These are phyloP conservation scores for Stigmatopora argus DNA, from an alignment of 2,113 vertebrate species.

Conservation along the genomic window DNA sequence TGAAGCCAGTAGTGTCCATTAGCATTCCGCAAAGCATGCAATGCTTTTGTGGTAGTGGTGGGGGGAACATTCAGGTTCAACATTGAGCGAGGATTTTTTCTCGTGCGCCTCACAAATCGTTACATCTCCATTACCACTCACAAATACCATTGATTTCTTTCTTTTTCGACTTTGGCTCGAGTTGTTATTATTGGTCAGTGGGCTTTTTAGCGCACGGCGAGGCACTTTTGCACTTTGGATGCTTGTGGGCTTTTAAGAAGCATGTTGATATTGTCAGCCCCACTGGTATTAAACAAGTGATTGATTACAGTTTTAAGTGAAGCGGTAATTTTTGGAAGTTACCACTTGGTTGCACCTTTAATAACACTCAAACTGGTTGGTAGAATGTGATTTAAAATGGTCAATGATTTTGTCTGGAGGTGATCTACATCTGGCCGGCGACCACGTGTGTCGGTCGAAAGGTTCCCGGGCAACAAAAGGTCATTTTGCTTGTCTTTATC, in stretches of 20 bases:
- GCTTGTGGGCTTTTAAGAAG: not conserved
- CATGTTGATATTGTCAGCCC: not conserved
- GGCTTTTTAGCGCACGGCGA: constrained; percentile 10
- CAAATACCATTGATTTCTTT: constrained; percentile 10
- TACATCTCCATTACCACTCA: constrained; percentile 25
- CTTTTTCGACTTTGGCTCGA: constrained; percentile 10
- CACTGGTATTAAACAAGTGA: not conserved
- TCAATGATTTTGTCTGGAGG: not conserved
- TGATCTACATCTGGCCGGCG: not conserved
- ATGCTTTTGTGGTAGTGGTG: constrained; percentile 28
- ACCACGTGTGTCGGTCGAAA: not conserved
- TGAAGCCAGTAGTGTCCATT: constrained; percentile 49
- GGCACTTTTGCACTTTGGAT: not conserved
- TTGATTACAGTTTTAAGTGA: not conserved
- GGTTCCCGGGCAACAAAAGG: not conserved
- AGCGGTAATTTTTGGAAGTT: not conserved
- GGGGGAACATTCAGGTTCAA: constrained; percentile 26
- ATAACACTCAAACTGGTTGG: not conserved
- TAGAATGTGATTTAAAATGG: not conserved
- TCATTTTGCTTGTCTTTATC: not conserved
- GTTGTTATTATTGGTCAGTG: not conserved
- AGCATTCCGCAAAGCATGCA: constrained; percentile 44
- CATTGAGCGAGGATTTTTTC: constrained; percentile 34
- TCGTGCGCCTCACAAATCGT: constrained; percentile 47
- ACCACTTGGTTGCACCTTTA: not conserved